phyloP scores from a whole-genome alignment of 2,113 vertebrate genomes.

The Nanorana parkeri region DNA sequence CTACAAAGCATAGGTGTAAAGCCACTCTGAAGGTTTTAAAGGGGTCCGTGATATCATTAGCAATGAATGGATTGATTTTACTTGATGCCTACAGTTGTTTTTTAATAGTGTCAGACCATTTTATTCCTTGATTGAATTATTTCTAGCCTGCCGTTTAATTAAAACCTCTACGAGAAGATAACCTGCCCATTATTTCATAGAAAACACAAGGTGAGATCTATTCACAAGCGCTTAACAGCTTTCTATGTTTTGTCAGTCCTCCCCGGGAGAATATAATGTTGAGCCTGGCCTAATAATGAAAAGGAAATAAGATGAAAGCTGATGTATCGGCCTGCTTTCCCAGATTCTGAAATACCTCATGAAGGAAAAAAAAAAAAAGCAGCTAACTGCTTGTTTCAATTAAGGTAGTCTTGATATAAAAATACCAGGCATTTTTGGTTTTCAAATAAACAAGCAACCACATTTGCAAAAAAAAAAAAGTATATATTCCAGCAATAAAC shows the following conservation, averaged over 20 bases:
- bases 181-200: background rate
- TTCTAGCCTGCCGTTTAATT: background rate
- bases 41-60: too few species aligned
- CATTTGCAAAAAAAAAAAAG: too few species aligned
- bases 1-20: too few species aligned
- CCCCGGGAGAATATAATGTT: background rate
- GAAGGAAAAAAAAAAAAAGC: background rate
- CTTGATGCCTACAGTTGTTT: too few species aligned
- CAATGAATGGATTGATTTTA: too few species aligned
- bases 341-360: background rate
- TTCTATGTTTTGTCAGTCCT: background rate
- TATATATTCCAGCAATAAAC: too few species aligned
- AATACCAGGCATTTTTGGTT: background rate
- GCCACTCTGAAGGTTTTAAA: too few species aligned
- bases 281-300: background rate
- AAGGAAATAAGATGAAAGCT: slow-evolving; percentile 10
- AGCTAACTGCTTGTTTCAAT: background rate
- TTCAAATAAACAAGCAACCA: background rate
- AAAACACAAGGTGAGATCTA: slow-evolving; percentile 5
- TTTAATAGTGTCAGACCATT: too few species aligned
- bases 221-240: background rate
- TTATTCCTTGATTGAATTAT: background rate
- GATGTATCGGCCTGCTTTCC: background rate
- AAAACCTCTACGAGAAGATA: slow-evolving; percentile 2
- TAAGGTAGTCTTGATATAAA: background rate